These are phyloP conservation scores for Ammospiza maritima DNA, from an alignment of 2,797 vertebrate genomes.

Conservation along the genomic window DNA sequence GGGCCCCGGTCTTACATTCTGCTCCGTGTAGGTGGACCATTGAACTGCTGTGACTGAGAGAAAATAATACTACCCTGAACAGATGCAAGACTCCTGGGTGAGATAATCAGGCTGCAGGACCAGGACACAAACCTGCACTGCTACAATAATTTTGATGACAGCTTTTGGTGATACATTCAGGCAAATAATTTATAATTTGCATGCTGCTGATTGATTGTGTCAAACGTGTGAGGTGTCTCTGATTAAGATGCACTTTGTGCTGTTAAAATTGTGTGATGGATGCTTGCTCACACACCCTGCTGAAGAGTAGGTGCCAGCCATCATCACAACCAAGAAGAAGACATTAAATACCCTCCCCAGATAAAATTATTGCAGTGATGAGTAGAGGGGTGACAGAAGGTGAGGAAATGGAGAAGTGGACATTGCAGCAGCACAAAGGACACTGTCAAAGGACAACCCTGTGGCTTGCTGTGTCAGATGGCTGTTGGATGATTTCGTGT, in stretches of 20 bases:
- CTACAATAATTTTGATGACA: neutral
- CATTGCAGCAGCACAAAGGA: neutral
- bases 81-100: slow-evolving; percentile 28
- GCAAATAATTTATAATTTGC: neutral
- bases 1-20: slow-evolving; percentile 48
- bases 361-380: neutral
- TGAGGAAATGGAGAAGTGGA: neutral
- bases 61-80: neutral
- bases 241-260: neutral
- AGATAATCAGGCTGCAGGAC: neutral
- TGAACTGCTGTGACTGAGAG: slow-evolving; percentile 36
- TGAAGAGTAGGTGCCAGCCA: neutral
- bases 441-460: neutral
- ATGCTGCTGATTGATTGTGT: neutral
- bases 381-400: neutral
- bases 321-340: neutral
- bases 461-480: neutral
- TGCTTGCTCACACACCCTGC: neutral
- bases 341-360: neutral
- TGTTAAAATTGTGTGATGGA: neutral
- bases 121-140: neutral
- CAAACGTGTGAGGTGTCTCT: neutral
- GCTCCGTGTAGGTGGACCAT: slow-evolving; percentile 53
- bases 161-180: neutral
- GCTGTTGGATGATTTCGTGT: neutral